These are phyloP conservation scores for Neoitamus cyanurus DNA, from an alignment of 2,888 invertebrate genomes.

Conservation along the genomic window DNA sequence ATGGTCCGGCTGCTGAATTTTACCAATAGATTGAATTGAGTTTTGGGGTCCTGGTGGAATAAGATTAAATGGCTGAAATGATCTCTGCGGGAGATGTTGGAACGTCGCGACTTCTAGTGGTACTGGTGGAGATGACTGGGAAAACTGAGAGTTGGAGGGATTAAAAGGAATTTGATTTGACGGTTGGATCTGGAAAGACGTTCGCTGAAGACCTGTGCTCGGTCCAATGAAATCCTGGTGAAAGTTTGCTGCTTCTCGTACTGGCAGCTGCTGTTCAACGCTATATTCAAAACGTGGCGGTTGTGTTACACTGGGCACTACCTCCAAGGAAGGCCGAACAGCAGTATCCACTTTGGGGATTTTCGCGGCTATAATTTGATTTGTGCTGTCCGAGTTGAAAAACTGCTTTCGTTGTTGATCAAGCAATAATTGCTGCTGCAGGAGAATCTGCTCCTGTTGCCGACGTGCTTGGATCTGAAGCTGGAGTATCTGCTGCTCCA, in stretches of 20 bases:
- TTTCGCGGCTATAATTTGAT: constrained; percentile 54
- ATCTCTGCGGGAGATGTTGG: constrained; percentile 59
- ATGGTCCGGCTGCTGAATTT: constrained; percentile 55
- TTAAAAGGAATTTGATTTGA: constrained; percentile 62
- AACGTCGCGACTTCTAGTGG: constrained; percentile 58
- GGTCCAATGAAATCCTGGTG: constrained; percentile 55
- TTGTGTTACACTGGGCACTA: constrained; percentile 62
- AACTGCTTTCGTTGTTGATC: constrained; percentile 65
- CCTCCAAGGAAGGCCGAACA: constrained; percentile 64
- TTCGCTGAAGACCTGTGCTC: constrained; percentile 23
- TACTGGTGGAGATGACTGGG: constrained; percentile 53
- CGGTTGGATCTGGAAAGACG: constrained; percentile 60
- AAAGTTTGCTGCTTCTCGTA: constrained; percentile 69
- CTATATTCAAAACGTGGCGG: constrained; percentile 59
- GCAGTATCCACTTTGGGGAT: constrained; percentile 54
- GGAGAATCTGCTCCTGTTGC: constrained; percentile 76
- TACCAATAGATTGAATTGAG: constrained; percentile 57
- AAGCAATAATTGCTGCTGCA: constrained; percentile 74
- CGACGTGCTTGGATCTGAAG: constrained; percentile 76
- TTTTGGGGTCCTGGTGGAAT: constrained; percentile 56
- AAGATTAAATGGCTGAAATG: constrained; percentile 58
- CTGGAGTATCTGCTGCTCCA: constrained; percentile 77
- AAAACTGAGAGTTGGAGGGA: constrained; percentile 55
- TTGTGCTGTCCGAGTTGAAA: constrained; percentile 53
- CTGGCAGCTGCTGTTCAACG: constrained; percentile 70